Evolutionary conservation across 2,888 invertebrate species (phyloP).

Genomic region (Nymphalis c-album): DNA sequence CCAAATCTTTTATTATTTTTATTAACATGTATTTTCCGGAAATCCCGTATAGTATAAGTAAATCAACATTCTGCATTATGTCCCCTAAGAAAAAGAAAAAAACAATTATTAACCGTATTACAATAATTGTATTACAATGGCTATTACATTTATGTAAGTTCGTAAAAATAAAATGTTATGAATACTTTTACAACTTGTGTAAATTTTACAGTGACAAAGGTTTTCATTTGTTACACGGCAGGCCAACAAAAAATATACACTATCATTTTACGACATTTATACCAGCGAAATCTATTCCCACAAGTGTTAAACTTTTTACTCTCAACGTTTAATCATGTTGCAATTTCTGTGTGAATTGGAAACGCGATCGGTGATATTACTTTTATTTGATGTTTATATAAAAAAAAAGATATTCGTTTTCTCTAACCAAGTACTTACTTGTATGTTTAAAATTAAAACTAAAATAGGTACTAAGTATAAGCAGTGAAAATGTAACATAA

Average conservation of each 20-base stretch:
- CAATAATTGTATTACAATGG: too few relatives aligned
- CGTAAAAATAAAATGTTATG: too few relatives aligned
- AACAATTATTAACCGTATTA: too few relatives aligned
- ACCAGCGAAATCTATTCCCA: conserved; percentile 58
- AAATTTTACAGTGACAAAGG: conserved; percentile 1
- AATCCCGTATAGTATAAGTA: too few relatives aligned
- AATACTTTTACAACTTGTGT: background rate
- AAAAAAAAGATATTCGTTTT: background rate
- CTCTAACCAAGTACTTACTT: background rate
- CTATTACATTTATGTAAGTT: too few relatives aligned
- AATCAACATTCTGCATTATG: too few relatives aligned
- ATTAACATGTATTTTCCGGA: too few relatives aligned
- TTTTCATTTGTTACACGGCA: conserved; percentile 4
- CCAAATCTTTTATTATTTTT: too few relatives aligned
- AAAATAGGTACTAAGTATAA: too few relatives aligned
- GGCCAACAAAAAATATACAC: conserved; percentile 12
- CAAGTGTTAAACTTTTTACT: conserved; percentile 52
- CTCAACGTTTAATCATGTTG: conserved; percentile 45
- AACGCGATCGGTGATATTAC: conserved; percentile 41
- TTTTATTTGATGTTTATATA: conserved; percentile 20
- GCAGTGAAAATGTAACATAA: too few relatives aligned
- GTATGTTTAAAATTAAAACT: background rate
- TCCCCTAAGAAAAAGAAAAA: too few relatives aligned
- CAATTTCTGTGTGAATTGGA: conserved; percentile 59
- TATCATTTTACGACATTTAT: conserved; percentile 39